phyloP scores from a whole-genome alignment of 2,888 invertebrate genomes.

The Ischnura elegans region DNA sequence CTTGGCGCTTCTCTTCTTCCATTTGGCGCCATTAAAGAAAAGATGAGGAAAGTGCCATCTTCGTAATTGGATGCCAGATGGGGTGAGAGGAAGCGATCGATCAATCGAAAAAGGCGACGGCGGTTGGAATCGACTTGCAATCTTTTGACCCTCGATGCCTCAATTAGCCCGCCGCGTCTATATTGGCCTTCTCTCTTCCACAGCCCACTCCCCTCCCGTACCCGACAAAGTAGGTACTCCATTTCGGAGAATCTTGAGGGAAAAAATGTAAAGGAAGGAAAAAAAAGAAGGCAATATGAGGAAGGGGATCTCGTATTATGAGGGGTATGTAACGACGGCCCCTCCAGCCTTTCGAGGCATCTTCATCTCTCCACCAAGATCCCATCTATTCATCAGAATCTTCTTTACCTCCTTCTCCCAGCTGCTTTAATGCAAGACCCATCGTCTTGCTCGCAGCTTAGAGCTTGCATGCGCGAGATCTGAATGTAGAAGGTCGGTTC shows the following conservation, averaged over 20 bases:
- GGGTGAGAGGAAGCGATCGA: constrained; percentile 6
- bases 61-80: background rate
- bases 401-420: background rate
- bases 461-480: no score
- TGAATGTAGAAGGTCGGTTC: no score
- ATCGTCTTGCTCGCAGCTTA: no score
- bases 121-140: background rate
- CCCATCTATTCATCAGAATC: background rate
- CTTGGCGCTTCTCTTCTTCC: no score
- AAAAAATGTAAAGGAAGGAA: background rate
- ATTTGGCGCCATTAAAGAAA: background rate
- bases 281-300: background rate
- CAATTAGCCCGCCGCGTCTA: constrained; percentile 1
- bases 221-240: background rate
- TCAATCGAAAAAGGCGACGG: background rate
- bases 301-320: background rate
- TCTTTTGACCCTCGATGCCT: background rate
- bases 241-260: background rate
- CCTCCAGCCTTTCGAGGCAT: background rate
- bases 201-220: background rate
- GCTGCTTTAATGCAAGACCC: background rate
- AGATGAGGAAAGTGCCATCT: background rate
- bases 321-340: background rate
- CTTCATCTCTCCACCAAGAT: background rate
- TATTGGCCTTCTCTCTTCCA: no score